Conservation (phyloP, 1,140 invertebrate genomes). For the Ceratitis capitata region DNA sequence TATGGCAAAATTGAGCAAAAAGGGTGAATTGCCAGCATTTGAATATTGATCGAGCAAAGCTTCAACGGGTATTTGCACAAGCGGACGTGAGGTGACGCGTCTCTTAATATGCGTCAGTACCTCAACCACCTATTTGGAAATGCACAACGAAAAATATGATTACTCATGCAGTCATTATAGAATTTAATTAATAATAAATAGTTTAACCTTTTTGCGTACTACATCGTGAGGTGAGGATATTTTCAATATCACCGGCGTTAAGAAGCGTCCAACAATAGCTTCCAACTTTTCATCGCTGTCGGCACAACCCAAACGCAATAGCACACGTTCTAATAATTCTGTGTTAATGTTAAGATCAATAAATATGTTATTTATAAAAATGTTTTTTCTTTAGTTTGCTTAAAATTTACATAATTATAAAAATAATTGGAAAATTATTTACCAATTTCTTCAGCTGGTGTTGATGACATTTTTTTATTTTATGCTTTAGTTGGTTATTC, state of each 20-base stretch:
- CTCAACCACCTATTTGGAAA: slow-evolving; percentile 85
- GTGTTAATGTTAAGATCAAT: too few species aligned
- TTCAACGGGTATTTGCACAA: slow-evolving; percentile 89
- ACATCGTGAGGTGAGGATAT: slow-evolving; percentile 85
- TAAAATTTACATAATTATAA: not conserved
- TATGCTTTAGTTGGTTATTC: slow-evolving; percentile 17
- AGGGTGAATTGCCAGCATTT: slow-evolving; percentile 70
- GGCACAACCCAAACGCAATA: slow-evolving; percentile 85
- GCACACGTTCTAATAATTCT: slow-evolving; percentile 89
- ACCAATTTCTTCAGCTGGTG: slow-evolving; percentile 60
- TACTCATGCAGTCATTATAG: not conserved
- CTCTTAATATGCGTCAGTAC: slow-evolving; percentile 93
- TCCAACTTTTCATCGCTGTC: slow-evolving; percentile 90
- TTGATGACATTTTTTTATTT: slow-evolving; percentile 54
- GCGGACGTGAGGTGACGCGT: slow-evolving; percentile 82
- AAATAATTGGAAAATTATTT: slow-evolving; percentile 43
- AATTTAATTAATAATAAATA: not conserved
- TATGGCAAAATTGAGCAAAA: slow-evolving; percentile 89
- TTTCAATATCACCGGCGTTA: slow-evolving; percentile 89
- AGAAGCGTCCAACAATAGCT: slow-evolving; percentile 82
- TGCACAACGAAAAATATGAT: not conserved
- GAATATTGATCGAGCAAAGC: slow-evolving; percentile 83
- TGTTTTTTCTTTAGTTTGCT: too few species aligned
- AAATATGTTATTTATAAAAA: too few species aligned
- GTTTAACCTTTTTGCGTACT: slow-evolving; percentile 80